Evolutionary conservation across 1,140 invertebrate genomes (phyloP), one percentile per base, ranked within the genome.

Genomic region (Apolygus lucorum): DNA sequence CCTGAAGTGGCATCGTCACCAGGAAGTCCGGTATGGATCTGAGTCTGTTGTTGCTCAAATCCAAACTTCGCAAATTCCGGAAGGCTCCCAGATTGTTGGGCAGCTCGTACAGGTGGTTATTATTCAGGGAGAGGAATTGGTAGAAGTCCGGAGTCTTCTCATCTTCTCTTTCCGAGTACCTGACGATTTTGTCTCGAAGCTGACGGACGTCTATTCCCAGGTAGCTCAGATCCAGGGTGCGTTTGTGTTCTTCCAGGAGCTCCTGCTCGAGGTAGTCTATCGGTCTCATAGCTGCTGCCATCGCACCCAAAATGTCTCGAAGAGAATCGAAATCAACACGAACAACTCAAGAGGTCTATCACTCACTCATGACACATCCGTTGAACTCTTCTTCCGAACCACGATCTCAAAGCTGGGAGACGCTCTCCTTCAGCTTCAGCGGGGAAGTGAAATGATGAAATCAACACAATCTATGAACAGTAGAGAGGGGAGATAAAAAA

Each of bases 41-140:
- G 1, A 98, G 77, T n/a, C 86, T 85, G 79, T 96, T 97, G 72
- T 89, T 90, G 74, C 93, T 96, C 21, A 98, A 78, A 78, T 98
- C 93, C 68, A 98, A 78, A 21, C 87, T 84, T 75, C 84, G 85
- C 27, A 92, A 78, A 76, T 88, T 89, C 67, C 74, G 78, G 77
- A 92, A 92, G 73, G 81, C 84, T 49, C 79, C 79, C 63, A 90
- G 78, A 26, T 81, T 79, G 0, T 70, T 63, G n/a, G 83, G 82
- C 49, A 83, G 62, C n/a, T 69, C 72, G 49, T 77, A 79, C 52
- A 93, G 78, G 1, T 84, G 82, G 76, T 92, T 92, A 71, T 90
- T 86, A 73, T 89, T 84, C 1, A 92, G 78, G 24, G 90, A 77
- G 63, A 91, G 78, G 2, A 85, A 89, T 75, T 92, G 89, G 21